Conservation (phyloP, 2,113 vertebrate genomes). For the Rhinolophus ferrumequinum region DNA sequence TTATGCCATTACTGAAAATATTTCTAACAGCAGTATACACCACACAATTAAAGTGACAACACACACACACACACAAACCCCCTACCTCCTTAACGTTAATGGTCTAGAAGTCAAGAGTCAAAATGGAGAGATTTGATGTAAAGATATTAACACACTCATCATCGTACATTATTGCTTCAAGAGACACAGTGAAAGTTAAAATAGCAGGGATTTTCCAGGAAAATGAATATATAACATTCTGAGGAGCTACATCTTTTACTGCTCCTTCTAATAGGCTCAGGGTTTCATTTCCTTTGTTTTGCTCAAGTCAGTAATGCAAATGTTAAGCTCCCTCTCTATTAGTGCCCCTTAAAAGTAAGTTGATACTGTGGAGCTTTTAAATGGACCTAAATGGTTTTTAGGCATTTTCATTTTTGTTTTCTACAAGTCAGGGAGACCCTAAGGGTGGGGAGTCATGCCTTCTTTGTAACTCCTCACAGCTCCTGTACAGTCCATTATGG, state of each 20-base stretch:
- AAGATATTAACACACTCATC: slow-evolving; percentile 58
- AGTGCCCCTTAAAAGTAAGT: slow-evolving; percentile 74
- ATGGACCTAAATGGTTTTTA: slow-evolving; percentile 76
- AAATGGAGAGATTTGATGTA: slow-evolving; percentile 38
- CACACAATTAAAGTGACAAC: slow-evolving; percentile 40
- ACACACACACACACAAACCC: background rate
- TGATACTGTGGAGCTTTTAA: slow-evolving; percentile 77
- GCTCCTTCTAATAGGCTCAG: slow-evolving; percentile 47
- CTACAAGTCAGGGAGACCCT: slow-evolving; percentile 43
- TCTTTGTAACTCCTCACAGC: slow-evolving; percentile 16
- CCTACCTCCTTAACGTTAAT: background rate
- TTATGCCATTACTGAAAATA: slow-evolving; percentile 1
- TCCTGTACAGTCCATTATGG: slow-evolving; percentile 22
- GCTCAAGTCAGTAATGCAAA: slow-evolving; percentile 69
- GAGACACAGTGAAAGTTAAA: slow-evolving; percentile 64
- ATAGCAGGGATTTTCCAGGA: slow-evolving; percentile 66
- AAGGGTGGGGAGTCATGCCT: slow-evolving; percentile 1
- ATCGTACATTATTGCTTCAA: slow-evolving; percentile 57
- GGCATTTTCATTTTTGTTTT: slow-evolving; percentile 73
- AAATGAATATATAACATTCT: slow-evolving; percentile 63
- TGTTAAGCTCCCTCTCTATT: slow-evolving; percentile 72
- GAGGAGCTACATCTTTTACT: slow-evolving; percentile 49
- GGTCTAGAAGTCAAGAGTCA: slow-evolving; percentile 23
- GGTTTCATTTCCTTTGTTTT: slow-evolving; percentile 79
- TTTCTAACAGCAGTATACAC: slow-evolving; percentile 56